Percentiles rank a stretch among this genome's conserved stretches.
phyloP scores from a whole-genome alignment of 1,140 invertebrate species.

The Monochamus saltuarius region DNA sequence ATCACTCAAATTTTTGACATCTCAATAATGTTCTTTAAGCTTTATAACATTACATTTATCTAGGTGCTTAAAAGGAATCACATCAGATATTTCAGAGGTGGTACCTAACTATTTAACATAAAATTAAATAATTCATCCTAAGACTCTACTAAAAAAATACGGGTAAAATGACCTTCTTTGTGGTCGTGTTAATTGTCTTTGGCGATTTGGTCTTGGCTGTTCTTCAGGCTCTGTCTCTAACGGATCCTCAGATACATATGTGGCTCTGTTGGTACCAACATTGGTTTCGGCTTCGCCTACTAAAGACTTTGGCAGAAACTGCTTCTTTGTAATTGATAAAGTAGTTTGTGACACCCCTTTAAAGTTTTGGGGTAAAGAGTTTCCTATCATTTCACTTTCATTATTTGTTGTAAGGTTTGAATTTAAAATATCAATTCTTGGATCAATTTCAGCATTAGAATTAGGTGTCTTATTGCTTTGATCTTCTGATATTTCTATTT shows the following conservation, averaged over 20 bases:
- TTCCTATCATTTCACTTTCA: slow-evolving; percentile 27
- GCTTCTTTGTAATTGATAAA: slow-evolving; percentile 22
- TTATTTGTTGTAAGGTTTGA: slow-evolving; percentile 28
- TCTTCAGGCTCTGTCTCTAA: slow-evolving; percentile 33
- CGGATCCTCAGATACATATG: neutral
- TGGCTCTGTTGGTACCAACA: neutral
- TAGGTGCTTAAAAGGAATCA: slow-evolving; percentile 18
- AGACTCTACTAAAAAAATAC: slow-evolving; percentile 55
- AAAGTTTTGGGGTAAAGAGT: neutral
- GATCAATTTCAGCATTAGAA: slow-evolving; percentile 29
- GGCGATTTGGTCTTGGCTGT: slow-evolving; percentile 48
- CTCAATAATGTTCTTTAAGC: slow-evolving; percentile 10
- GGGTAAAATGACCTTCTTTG: slow-evolving; percentile 54
- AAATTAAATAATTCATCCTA: slow-evolving; percentile 47
- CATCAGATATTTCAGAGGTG: slow-evolving; percentile 2
- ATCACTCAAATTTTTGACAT: slow-evolving; percentile 14
- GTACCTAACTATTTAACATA: no score
- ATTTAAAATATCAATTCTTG: slow-evolving; percentile 35
- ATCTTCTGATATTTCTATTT: slow-evolving; percentile 7
- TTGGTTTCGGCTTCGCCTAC: slow-evolving; percentile 13
- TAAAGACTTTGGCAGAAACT: slow-evolving; percentile 36
- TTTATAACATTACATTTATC: slow-evolving; percentile 15
- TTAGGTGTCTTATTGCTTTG: neutral
- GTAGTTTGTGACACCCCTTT: neutral
- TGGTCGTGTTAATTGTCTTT: slow-evolving; percentile 49